Conservation (phyloP, 2,888 invertebrate genomes). For the Gortyna flavago region DNA sequence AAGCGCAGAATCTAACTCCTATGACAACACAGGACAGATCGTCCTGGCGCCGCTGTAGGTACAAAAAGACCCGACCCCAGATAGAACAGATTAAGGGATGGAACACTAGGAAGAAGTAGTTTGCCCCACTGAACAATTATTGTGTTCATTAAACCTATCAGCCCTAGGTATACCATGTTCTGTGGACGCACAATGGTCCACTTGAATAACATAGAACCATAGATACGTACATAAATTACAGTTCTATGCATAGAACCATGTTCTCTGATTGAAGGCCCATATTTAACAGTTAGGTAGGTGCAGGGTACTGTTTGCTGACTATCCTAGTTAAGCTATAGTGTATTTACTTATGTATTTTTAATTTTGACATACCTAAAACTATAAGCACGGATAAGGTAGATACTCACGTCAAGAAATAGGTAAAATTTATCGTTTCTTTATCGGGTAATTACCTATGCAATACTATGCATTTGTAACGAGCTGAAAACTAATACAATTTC, state of each 20-base stretch:
- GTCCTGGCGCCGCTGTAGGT: not conserved
- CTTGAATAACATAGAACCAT: no score
- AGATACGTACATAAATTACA: no score
- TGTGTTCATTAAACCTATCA: not conserved
- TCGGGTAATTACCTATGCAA: constrained; percentile 17
- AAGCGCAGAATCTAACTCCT: not conserved
- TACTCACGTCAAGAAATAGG: not conserved
- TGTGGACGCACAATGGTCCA: no score
- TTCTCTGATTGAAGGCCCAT: not conserved
- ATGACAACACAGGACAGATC: not conserved
- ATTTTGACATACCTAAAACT: not conserved
- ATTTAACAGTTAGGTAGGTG: not conserved
- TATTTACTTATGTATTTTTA: not conserved
- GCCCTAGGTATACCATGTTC: no score
- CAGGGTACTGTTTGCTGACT: not conserved
- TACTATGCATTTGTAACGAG: constrained; percentile 21
- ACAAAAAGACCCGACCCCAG: not conserved
- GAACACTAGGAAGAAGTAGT: not conserved
- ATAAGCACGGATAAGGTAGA: not conserved
- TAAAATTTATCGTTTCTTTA: constrained; percentile 28
- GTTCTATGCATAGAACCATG: no score
- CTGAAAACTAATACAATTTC: constrained; percentile 24
- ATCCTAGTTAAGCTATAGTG: no score
- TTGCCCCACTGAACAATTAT: not conserved
- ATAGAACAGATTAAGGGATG: not conserved